Conservation (phyloP, 1,140 invertebrate species). For the Pomacea maculata region DNA sequence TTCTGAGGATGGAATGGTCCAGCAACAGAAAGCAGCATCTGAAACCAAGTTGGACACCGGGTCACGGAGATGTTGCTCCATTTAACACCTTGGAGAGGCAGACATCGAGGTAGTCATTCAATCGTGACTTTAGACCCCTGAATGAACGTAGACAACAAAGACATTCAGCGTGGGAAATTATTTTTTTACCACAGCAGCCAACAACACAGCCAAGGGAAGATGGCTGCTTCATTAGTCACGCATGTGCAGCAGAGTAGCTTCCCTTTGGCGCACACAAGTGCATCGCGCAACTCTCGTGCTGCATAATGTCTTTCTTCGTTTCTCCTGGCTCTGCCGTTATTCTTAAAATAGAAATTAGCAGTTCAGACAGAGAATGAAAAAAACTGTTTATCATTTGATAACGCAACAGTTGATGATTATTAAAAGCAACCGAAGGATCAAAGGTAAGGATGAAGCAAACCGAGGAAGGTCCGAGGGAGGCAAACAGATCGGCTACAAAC, state of each 20-base stretch:
- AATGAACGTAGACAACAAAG: background rate
- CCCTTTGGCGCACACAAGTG: conserved; percentile 2
- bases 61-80: background rate
- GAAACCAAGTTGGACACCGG: background rate
- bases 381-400: background rate
- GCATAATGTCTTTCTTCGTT: background rate
- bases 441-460: background rate
- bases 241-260: conserved; percentile 15
- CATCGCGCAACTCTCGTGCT: background rate
- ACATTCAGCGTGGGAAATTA: background rate
- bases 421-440: background rate
- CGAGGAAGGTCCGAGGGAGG: conserved; percentile 9
- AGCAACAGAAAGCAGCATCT: conserved; percentile 1
- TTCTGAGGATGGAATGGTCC: background rate
- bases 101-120: background rate
- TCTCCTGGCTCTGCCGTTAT: background rate
- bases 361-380: background rate
- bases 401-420: background rate
- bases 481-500: conserved; percentile 6
- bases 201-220: conserved; percentile 12
- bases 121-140: background rate
- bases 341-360: background rate
- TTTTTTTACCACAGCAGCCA: background rate
- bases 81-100: background rate
- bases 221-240: conserved; percentile 23